phyloP scores from a whole-genome alignment of 1,140 invertebrate species.

The Musca domestica region DNA sequence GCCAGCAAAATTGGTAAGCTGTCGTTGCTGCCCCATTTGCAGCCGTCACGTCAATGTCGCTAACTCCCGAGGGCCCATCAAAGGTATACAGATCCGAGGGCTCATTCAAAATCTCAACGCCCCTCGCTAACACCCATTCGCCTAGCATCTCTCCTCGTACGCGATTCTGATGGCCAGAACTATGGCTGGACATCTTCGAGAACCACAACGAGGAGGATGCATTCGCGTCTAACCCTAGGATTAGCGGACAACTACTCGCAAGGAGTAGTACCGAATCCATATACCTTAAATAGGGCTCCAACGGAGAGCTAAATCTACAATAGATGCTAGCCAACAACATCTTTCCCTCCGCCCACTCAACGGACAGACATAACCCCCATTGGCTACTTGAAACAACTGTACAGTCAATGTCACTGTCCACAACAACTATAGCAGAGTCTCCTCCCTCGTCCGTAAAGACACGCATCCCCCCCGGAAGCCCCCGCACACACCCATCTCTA shows the following conservation, averaged over 20 bases:
- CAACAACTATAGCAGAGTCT: conserved; percentile 15
- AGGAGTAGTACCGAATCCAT: conserved; percentile 15
- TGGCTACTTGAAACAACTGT: neutral
- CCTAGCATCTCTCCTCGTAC: neutral
- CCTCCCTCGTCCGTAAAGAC: neutral
- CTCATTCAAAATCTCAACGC: conserved; percentile 14
- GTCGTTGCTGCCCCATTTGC: conserved; percentile 23
- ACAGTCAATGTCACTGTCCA: neutral
- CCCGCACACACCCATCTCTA: neutral
- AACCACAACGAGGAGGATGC: conserved; percentile 18
- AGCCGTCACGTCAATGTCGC: conserved; percentile 18
- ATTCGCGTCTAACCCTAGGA: conserved; percentile 20
- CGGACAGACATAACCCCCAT: neutral
- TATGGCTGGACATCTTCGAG: conserved; percentile 1
- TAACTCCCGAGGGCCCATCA: neutral
- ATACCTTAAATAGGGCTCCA: conserved; percentile 22
- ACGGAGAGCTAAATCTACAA: conserved; percentile 20
- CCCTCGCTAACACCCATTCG: neutral
- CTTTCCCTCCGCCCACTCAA: neutral
- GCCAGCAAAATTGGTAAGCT: conserved; percentile 13
- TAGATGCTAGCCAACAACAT: conserved; percentile 21
- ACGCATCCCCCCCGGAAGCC: neutral
- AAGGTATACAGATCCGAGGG: conserved; percentile 24
- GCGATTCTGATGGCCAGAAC: neutral
- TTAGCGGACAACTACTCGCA: conserved; percentile 3